These are phyloP conservation scores for Varroa destructor DNA, from an alignment of 1,140 invertebrate species.

Conservation along the genomic window DNA sequence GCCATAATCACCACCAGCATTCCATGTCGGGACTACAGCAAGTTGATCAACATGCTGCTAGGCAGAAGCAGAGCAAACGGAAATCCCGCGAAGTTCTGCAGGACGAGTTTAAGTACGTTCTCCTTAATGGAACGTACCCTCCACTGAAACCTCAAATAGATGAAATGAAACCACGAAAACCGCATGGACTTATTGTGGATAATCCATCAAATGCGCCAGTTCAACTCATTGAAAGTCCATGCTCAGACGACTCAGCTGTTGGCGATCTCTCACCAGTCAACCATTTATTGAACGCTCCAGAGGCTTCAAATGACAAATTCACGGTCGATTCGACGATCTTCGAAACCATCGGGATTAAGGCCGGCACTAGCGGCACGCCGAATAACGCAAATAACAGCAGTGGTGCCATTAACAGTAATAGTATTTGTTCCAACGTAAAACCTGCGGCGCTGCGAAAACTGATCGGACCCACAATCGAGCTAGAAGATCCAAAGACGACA, in stretches of 20 bases:
- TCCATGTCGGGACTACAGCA: no score
- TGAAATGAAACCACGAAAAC: background rate
- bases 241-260: conserved; percentile 20
- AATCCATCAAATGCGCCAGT: background rate
- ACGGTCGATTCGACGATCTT: conserved; percentile 13
- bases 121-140: conserved; percentile 13
- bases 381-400: no score
- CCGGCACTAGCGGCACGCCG: no score
- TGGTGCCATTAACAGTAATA: no score
- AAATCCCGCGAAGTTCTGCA: background rate
- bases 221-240: conserved; percentile 15
- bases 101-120: background rate
- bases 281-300: background rate
- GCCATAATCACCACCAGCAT: background rate
- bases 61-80: conserved; percentile 4
- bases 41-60: background rate
- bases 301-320: background rate
- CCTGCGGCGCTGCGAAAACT: background rate
- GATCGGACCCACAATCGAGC: conserved; percentile 2
- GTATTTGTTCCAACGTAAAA: background rate
- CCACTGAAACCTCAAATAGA: background rate
- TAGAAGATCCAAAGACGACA: conserved; percentile 19
- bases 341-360: background rate
- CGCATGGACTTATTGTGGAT: background rate
- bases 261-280: conserved; percentile 18